Evolutionary conservation across 2,888 invertebrate genomes (phyloP).

Genomic region (Ommatoiulus sabulosus): DNA sequence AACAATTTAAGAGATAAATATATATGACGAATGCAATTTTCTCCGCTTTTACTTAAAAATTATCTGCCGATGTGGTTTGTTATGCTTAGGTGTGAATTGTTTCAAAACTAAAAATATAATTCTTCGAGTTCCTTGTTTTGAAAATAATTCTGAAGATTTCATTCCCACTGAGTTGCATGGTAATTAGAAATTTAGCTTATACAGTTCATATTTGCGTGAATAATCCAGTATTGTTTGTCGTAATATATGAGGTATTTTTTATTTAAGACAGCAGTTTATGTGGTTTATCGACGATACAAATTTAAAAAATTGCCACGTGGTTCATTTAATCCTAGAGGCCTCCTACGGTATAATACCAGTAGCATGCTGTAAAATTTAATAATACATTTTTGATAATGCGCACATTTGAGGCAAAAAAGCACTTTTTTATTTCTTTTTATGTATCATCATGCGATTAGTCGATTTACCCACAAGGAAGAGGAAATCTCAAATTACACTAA

Average conservation of each 20-base stretch:
- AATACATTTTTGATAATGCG: neutral
- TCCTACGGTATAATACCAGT: neutral
- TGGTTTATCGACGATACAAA: too few relatives aligned
- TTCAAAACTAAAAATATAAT: neutral
- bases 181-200: neutral
- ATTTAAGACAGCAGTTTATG: neutral
- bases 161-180: neutral
- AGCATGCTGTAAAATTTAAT: neutral
- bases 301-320: neutral
- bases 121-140: neutral
- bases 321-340: neutral
- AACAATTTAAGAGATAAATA: neutral
- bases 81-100: neutral
- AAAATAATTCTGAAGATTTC: neutral
- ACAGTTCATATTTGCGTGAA: neutral
- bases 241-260: neutral
- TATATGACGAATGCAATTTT: neutral
- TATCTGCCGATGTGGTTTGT: neutral
- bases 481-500: slow-evolving; percentile 24
- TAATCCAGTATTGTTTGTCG: neutral
- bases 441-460: neutral
- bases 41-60: neutral
- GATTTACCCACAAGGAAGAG: slow-evolving; percentile 23
- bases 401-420: neutral
- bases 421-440: neutral